These are phyloP conservation scores for Scytalopus superciliaris DNA, from an alignment of 2,113 vertebrate species.

Conservation along the genomic window DNA sequence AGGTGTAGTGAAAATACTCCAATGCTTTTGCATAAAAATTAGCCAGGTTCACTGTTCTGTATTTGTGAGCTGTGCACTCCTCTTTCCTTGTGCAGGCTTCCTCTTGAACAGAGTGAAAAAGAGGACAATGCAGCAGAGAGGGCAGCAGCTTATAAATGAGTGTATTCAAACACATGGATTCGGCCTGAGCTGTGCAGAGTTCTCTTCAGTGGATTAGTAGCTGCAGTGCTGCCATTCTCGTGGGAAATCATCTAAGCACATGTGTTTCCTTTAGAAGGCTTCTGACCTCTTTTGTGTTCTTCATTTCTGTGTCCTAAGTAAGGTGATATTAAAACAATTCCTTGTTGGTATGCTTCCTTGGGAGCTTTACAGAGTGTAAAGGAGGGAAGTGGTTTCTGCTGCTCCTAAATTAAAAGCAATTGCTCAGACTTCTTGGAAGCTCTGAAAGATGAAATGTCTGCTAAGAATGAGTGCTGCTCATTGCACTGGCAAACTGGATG, in stretches of 20 bases:
- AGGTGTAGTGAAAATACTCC: not conserved
- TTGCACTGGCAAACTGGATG: not conserved
- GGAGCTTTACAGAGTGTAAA: not conserved
- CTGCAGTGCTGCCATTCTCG: not conserved
- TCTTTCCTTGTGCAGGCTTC: not conserved
- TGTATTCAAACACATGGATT: not conserved
- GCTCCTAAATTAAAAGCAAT: constrained; percentile 12
- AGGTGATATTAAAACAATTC: constrained; percentile 30
- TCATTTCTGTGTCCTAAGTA: constrained; percentile 23
- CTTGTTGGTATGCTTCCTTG: not conserved
- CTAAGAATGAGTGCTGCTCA: not conserved
- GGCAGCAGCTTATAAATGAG: not conserved
- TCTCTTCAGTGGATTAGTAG: not conserved
- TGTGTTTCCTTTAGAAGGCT: not conserved
- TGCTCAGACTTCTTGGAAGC: not conserved
- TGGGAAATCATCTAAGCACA: constrained; percentile 8
- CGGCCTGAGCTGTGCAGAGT: not conserved
- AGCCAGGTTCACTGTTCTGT: not conserved
- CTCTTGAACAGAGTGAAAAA: not conserved
- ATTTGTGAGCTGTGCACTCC: not conserved
- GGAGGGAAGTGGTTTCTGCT: not conserved
- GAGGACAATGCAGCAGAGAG: not conserved
- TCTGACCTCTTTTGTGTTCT: constrained; percentile 44
- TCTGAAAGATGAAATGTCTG: not conserved
- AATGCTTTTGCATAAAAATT: not conserved